Percentiles rank a stretch among this genome's conserved stretches.
Evolutionary conservation across 37 sponge, comb jelly and placozoan species (phyloP).

Genomic region (Corticium candelabrum): DNA sequence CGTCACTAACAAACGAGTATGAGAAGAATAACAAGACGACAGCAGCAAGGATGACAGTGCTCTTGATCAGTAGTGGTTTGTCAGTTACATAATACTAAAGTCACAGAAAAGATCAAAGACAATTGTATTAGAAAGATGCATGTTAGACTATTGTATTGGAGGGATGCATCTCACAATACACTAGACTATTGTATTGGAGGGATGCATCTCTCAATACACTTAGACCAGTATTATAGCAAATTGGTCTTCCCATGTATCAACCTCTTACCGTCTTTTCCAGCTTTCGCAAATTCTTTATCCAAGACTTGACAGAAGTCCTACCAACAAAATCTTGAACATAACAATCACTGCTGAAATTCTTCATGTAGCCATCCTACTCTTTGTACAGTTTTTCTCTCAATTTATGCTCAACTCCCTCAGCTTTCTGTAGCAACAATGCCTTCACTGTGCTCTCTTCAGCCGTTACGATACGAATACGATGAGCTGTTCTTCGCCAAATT

Average conservation of each 20-base stretch:
- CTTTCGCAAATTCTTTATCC: constrained; percentile 58
- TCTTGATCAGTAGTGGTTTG: constrained; percentile 56
- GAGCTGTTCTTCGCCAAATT: constrained; percentile 84
- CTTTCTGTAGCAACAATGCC: constrained; percentile 54
- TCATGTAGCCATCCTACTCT: too few relatives aligned
- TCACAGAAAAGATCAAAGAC: too few relatives aligned
- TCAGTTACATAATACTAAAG: constrained; percentile 76
- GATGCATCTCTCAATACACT: too few relatives aligned
- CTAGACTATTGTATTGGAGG: too few relatives aligned
- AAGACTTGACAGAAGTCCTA: neutral
- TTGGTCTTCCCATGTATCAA: too few relatives aligned
- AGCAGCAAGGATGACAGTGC: constrained; percentile 49
- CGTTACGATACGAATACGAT: constrained; percentile 56
- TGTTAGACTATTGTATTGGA: too few relatives aligned
- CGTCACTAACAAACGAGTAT: constrained; percentile 10
- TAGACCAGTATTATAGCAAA: too few relatives aligned
- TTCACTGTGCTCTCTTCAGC: constrained; percentile 74
- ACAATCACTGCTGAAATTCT: too few relatives aligned
- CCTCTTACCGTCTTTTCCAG: constrained; percentile 35
- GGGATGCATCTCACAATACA: too few relatives aligned
- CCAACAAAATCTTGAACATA: neutral
- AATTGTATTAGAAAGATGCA: too few relatives aligned
- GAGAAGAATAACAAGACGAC: constrained; percentile 87
- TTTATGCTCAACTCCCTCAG: constrained; percentile 49
- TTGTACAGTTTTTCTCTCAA: too few relatives aligned